Conservation (phyloP, 2,113 vertebrate species). For the Gallinago media region DNA sequence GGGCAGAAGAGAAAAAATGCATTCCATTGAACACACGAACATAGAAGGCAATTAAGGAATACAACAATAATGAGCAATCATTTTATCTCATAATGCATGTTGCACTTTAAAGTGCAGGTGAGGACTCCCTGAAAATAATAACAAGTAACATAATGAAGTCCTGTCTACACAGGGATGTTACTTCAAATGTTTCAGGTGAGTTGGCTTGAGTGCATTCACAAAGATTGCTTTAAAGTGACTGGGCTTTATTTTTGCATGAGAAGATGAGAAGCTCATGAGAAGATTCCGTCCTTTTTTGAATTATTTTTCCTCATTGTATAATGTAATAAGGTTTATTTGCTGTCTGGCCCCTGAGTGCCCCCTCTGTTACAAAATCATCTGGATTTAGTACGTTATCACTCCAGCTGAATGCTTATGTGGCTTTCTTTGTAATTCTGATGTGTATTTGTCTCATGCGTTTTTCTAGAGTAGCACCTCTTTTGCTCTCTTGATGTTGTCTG, state of each 20-base stretch:
- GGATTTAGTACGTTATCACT: not conserved
- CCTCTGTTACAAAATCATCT: not conserved
- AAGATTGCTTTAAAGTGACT: not conserved
- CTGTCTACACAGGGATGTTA: not conserved
- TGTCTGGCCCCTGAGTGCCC: not conserved
- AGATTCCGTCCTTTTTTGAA: not conserved
- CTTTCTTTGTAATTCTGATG: not conserved
- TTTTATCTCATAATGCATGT: conserved; percentile 26
- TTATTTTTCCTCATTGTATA: not conserved
- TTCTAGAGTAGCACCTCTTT: not conserved
- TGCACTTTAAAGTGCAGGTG: conserved; percentile 31
- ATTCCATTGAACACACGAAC: conserved; percentile 37
- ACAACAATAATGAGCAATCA: conserved; percentile 20
- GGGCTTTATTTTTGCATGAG: not conserved
- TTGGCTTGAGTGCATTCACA: not conserved
- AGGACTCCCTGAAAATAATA: conserved; percentile 27
- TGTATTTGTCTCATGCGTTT: fast-evolving
- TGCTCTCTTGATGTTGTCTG: not conserved
- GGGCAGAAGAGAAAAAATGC: not conserved
- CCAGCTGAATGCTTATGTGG: not conserved
- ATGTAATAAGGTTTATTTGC: not conserved
- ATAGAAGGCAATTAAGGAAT: conserved; percentile 44
- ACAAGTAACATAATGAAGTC: not conserved
- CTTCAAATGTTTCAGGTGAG: not conserved
- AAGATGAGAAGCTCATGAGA: not conserved